A percentile compares a stretch with the other conserved stretches of the same genome.
These are phyloP conservation scores for Corvus hawaiiensis DNA, from an alignment of 2,113 vertebrate species.

Conservation along the genomic window DNA sequence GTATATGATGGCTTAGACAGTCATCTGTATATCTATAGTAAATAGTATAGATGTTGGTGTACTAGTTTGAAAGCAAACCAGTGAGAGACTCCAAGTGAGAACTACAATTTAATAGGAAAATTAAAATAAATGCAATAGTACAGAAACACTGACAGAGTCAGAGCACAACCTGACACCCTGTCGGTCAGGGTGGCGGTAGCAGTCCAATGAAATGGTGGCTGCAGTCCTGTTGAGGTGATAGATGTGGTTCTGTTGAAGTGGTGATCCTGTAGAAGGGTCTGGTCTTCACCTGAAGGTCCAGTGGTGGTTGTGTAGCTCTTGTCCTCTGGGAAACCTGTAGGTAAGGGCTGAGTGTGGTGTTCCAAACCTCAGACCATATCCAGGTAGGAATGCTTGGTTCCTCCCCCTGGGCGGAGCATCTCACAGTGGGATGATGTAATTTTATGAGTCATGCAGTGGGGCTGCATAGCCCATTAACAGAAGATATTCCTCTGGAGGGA, in stretches of 20 bases:
- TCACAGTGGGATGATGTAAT: background rate
- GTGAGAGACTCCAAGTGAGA: background rate
- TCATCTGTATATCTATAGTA: background rate
- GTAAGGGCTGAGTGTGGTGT: background rate
- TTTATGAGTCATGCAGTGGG: background rate
- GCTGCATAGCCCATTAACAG: background rate
- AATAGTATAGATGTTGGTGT: background rate
- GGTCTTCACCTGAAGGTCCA: background rate
- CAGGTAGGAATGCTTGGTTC: background rate
- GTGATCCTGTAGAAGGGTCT: background rate
- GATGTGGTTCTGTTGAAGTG: background rate
- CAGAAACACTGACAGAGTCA: background rate
- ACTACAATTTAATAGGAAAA: background rate
- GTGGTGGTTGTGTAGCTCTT: background rate
- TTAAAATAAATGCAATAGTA: background rate
- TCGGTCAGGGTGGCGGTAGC: background rate
- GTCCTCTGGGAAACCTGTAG: background rate
- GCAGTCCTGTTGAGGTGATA: background rate
- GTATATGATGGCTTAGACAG: background rate
- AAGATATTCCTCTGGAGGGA: background rate
- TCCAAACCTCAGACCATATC: background rate
- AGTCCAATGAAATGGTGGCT: background rate
- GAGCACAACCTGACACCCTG: background rate
- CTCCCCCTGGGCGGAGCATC: background rate
- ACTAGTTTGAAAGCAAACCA: background rate